phyloP scores from a whole-genome alignment of 2,113 vertebrate species.

The Pontoporia blainvillei region DNA sequence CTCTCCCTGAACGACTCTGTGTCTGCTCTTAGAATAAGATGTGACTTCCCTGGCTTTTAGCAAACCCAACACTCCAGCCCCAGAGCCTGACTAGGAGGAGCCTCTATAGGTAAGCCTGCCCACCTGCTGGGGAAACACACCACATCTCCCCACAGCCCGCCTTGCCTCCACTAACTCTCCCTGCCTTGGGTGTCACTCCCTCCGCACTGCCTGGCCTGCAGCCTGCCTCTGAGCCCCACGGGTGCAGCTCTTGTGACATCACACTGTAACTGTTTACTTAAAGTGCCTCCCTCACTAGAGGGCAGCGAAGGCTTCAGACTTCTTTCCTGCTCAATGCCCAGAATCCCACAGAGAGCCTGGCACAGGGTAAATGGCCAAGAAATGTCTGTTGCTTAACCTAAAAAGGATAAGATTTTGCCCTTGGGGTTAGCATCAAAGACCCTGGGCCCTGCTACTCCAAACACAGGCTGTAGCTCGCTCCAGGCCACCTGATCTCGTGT shows the following conservation, averaged over 20 bases:
- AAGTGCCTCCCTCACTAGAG: constrained; percentile 26
- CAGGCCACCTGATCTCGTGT: background rate
- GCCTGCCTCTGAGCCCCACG: background rate
- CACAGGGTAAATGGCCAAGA: background rate
- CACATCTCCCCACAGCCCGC: background rate
- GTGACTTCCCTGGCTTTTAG: fast-evolving
- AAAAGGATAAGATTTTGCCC: constrained; percentile 24
- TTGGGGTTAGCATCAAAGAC: background rate
- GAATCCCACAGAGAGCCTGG: constrained; percentile 25
- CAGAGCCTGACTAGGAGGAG: fast-evolving
- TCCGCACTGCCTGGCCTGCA: background rate
- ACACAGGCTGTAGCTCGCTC: background rate
- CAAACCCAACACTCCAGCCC: background rate
- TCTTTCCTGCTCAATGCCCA: constrained; percentile 27
- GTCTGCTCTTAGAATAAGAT: background rate
- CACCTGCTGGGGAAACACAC: background rate
- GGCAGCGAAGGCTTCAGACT: constrained; percentile 13
- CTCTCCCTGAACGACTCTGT: background rate
- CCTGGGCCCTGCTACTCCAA: background rate
- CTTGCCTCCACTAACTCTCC: background rate
- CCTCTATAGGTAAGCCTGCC: background rate
- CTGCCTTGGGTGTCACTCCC: background rate
- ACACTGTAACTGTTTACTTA: constrained; percentile 8
- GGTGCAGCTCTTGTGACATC: background rate
- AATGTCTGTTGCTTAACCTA: background rate